Conservation (phyloP, 2,113 vertebrate species). For the Bungarus multicinctus region DNA sequence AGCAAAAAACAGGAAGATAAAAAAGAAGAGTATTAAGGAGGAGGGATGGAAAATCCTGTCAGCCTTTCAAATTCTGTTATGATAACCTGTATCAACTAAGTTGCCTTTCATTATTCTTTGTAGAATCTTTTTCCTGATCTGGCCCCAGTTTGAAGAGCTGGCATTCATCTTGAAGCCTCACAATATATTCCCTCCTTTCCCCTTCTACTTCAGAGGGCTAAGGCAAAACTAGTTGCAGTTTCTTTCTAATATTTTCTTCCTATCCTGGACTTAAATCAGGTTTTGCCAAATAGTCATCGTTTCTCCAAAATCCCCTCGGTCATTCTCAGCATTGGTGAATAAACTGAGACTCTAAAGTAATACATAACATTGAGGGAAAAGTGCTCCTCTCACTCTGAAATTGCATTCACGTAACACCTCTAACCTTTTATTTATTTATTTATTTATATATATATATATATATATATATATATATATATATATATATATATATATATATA, state of each 20-base stretch:
- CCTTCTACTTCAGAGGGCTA: not conserved
- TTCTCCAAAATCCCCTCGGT: not conserved
- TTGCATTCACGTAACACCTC: not conserved
- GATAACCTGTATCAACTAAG: not conserved
- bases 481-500: not conserved
- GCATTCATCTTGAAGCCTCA: not conserved
- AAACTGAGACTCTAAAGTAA: not conserved
- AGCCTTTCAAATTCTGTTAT: not conserved
- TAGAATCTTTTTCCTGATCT: not conserved
- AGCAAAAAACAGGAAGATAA: not conserved
- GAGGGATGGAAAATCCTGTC: not conserved
- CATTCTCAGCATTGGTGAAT: not conserved
- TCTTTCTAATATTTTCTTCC: not conserved
- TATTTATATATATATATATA: not conserved
- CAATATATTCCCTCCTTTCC: not conserved
- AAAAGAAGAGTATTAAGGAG: not conserved
- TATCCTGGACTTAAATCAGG: not conserved
- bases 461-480: not conserved
- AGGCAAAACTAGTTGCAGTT: not conserved
- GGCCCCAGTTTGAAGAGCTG: not conserved
- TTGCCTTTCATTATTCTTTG: not conserved
- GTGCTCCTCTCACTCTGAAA: not conserved
- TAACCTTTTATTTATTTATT: not conserved
- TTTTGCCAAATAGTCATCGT: not conserved
- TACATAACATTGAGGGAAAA: not conserved